Evolutionary conservation across 2,113 vertebrate species (phyloP), one percentile per base, ranked within the genome.

Genomic region (Cephalopterus ornatus): DNA sequence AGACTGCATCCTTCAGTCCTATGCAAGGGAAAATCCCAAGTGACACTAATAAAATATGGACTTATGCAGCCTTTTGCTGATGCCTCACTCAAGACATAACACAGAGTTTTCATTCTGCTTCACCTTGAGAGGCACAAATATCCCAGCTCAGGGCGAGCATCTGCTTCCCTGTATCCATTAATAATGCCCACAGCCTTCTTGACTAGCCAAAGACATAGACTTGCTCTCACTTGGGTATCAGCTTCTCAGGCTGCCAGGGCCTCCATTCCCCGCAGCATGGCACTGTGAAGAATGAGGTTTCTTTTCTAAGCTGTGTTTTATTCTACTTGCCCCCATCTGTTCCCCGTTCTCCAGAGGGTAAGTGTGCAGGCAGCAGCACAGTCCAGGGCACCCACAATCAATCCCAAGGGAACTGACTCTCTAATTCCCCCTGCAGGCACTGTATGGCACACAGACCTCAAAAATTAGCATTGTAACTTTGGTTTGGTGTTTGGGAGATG

Each of bases 301-400:
- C 59, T 58, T 76, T 47, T 18, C 46, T 66, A 80, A 66, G n/a
- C 13, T 49, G 55, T 61, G 33, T 68, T 77, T 80, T 49, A 23
- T 20, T 12, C 21, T 32, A 20, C 20, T 59, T 47, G 26, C 9
- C 21, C 46, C 3, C 0, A 0, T 7, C 42, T 58, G 32, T 14
- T 68, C n/a, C 42, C 30, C 16, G 0, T 33, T 82, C 41, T 41
- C 61, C 41, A 49, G 55, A 84, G 30, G 13, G 37, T 3, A 56
- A 16, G 12, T 20, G 22, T 39, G 46, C 0, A 0, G 46, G 76
- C 30, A 84, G 61, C 63, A 88, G 79, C 52, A n/a, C 0, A 52
- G 0, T 41, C 49, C 58, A 39, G 46, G 6, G 9, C 66, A 28
- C 12, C 16, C 65, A 68, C 30, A 2, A 15, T 20, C 59, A 70